A percentile compares a stretch with the other conserved stretches of the same genome.
Evolutionary conservation across 2,797 vertebrate genomes (phyloP).

Genomic region (Streptopelia turtur): DNA sequence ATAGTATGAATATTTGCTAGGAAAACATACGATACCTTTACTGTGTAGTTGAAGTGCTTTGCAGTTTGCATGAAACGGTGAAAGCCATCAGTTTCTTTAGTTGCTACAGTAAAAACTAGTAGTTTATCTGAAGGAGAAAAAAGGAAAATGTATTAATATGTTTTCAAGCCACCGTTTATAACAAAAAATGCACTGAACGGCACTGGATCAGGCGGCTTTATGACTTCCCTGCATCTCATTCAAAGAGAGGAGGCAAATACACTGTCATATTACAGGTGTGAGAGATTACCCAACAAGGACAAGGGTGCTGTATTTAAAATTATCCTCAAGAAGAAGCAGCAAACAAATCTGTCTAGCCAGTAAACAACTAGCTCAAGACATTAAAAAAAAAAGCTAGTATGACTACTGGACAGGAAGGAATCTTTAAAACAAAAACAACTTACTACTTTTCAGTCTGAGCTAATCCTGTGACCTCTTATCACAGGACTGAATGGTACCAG

Average conservation of each 20-base stretch:
- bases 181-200: background rate
- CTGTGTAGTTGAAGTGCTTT: slow-evolving; percentile 93
- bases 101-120: slow-evolving; percentile 93
- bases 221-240: background rate
- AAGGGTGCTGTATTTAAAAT: background rate
- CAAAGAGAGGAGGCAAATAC: background rate
- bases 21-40: slow-evolving; percentile 85
- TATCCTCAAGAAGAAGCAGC: background rate
- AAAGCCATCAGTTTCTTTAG: slow-evolving; percentile 93
- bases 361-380: background rate
- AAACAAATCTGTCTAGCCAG: background rate
- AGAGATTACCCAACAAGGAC: background rate
- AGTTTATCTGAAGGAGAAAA: slow-evolving; percentile 85
- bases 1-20: background rate
- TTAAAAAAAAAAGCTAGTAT: background rate
- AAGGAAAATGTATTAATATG: background rate
- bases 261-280: background rate
- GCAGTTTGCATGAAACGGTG: slow-evolving; percentile 93
- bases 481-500: background rate
- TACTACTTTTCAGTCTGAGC: background rate
- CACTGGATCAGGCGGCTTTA: background rate
- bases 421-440: background rate
- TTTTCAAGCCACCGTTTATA: background rate
- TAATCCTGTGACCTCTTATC: background rate
- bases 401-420: background rate